A percentile compares a stretch with the other conserved stretches of the same genome.
Evolutionary conservation across 2,888 invertebrate genomes (phyloP).

Genomic region (Halocaridina rubra): DNA sequence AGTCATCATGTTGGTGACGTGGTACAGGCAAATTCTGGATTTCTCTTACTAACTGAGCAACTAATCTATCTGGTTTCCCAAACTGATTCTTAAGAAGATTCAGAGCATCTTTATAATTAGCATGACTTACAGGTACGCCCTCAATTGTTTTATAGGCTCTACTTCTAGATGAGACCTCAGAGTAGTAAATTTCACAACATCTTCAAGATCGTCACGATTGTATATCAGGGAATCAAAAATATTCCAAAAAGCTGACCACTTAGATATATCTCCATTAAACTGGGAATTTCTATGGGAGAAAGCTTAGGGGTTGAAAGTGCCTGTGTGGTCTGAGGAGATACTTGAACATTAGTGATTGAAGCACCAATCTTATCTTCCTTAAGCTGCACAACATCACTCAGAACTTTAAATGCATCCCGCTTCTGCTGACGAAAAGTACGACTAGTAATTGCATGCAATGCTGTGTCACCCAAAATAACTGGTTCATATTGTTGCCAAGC

Average conservation of each 20-base stretch:
- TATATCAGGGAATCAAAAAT: not conserved
- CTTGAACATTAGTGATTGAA: not conserved
- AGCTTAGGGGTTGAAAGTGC: not conserved
- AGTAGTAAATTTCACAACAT: not conserved
- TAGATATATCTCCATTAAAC: not conserved
- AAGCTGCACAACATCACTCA: not conserved
- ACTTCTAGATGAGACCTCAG: not conserved
- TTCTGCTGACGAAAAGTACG: not conserved
- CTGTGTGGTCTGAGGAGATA: not conserved
- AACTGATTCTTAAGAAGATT: not conserved
- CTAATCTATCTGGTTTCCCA: not conserved
- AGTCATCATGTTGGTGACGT: not conserved
- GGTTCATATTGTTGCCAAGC: not conserved
- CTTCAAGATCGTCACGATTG: not conserved
- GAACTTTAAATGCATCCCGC: not conserved
- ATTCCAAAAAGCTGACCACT: not conserved
- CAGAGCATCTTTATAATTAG: not conserved
- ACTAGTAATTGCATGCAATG: not conserved
- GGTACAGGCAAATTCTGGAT: not conserved
- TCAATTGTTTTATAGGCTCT: not conserved
- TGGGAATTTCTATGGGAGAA: not conserved
- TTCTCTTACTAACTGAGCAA: not conserved
- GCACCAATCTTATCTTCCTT: not conserved
- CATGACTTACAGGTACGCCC: not conserved
- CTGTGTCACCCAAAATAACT: not conserved